Conservation (phyloP, 2,888 invertebrate genomes). For the Shargacucullia verbasci region DNA sequence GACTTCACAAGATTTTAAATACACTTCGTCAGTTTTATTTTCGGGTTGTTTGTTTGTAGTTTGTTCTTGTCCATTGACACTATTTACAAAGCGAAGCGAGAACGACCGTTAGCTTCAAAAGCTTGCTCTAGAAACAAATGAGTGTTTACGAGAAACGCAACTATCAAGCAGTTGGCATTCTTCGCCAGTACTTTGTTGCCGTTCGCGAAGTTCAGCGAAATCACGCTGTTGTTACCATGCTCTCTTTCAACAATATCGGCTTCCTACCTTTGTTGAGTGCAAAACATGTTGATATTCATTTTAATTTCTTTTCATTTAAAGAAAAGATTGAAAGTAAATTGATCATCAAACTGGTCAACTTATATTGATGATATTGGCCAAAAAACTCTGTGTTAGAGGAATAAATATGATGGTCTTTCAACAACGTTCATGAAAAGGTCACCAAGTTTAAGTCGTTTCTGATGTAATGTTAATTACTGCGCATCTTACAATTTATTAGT, state of each 20-base stretch:
- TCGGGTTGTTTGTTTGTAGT: background rate
- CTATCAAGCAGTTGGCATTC: conserved; percentile 33
- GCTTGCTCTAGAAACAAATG: conserved; percentile 19
- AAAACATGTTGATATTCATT: conserved; percentile 6
- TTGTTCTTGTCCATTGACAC: too few relatives aligned
- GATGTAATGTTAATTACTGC: conserved; percentile 7
- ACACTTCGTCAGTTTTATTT: background rate
- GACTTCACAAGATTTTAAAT: conserved; percentile 1
- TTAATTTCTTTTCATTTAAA: background rate
- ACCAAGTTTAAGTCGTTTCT: too few relatives aligned
- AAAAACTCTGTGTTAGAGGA: too few relatives aligned
- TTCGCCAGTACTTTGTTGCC: conserved; percentile 31
- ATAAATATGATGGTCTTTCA: too few relatives aligned
- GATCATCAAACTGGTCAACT: too few relatives aligned
- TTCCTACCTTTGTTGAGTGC: conserved; percentile 21
- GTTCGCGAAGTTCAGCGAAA: conserved; percentile 25
- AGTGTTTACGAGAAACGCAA: conserved; percentile 8
- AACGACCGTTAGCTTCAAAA: background rate
- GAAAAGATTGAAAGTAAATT: background rate
- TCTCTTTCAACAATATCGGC: conserved; percentile 18
- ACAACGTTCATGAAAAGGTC: too few relatives aligned
- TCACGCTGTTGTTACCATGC: conserved; percentile 18
- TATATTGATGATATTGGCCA: too few relatives aligned
- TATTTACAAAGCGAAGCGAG: background rate
- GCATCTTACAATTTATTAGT: conserved; percentile 15